Conservation (phyloP, 2,888 invertebrate species). For the Phyllotreta cruciferae region DNA sequence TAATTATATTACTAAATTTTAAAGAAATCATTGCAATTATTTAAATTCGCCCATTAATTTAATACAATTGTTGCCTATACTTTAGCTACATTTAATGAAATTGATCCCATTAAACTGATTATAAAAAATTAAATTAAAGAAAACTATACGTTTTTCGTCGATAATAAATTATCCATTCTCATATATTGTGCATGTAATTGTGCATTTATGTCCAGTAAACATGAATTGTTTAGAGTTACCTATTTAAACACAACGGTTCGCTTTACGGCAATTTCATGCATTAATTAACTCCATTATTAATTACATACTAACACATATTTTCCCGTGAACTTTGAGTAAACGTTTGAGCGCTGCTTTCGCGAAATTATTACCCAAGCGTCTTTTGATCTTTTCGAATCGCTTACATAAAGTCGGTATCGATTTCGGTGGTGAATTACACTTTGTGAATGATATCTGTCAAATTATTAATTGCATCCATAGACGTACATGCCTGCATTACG, state of each 20-base stretch:
- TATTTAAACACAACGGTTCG: constrained; percentile 4
- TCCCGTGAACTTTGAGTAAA: constrained; percentile 1
- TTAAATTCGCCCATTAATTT: too few species aligned
- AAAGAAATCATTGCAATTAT: too few species aligned
- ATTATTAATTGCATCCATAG: too few species aligned
- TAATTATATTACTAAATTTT: too few species aligned
- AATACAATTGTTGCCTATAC: too few species aligned
- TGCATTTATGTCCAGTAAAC: not conserved
- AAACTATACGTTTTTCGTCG: too few species aligned
- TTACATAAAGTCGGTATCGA: constrained; percentile 4
- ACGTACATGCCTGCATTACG: too few species aligned
- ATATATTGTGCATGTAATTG: not conserved
- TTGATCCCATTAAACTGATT: too few species aligned
- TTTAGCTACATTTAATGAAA: too few species aligned
- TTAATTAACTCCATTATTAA: constrained; percentile 16
- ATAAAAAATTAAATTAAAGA: too few species aligned
- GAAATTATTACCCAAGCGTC: constrained; percentile 2
- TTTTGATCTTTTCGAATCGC: constrained; percentile 8
- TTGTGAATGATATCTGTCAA: not conserved
- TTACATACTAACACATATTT: constrained; percentile 5
- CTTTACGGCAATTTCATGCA: not conserved
- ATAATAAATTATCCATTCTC: too few species aligned
- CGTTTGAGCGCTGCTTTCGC: not conserved
- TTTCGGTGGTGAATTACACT: not conserved
- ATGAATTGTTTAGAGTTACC: constrained; percentile 11